Base-by-base conservation (phyloP, 2,113 vertebrate genomes). In the Callopanchax toddi region DNA sequence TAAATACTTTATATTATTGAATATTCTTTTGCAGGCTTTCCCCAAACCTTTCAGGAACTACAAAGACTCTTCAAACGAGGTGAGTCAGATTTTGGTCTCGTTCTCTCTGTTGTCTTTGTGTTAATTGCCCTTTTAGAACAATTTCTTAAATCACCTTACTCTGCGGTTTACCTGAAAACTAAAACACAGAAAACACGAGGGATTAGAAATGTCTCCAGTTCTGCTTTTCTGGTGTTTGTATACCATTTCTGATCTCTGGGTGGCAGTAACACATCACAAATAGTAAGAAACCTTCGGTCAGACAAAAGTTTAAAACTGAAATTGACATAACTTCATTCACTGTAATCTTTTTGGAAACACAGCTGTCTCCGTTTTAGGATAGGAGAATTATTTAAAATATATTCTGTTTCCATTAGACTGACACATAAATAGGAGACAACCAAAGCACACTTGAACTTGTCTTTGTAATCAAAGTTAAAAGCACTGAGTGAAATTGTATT, bases 211-310 rank as follows among this genome's bases (percentile, higher is more conserved):
- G 15, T 42, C 4, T 17, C 4, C 13, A 42, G 4, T 17, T 42
- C 17, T 17, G 3, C 2, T 44, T 18, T 18, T 44, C 13, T 44
- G 29, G 29, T 44, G n/a, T 23, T 45, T 20, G 13, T n/a, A 2
- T 73, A n/a, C 58, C 61, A 46, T 11, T 43, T 56, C 11, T 76
- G 43, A 29, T 4, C 83, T 71, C 58, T 73, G 5, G 78, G 74
- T 79, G 81, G 71, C 81, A 80, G 73, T 63, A 65, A 64, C n/a
- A 56, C 56, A 82, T 51, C 57, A 68, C 54, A 22, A 11, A 60
- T 63, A 60, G 16, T 17, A 53, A 11, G 25, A 49, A 54, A 52
- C 13, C 10, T 6, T 64, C 8, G n/a, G 10, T 42, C 5, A 12
- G 16, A 21, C 7, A 32, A 32, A 40, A 34, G 9, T 37, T 37